Conservation (phyloP, 2,797 vertebrate species). For the Knipowitschia caucasica region DNA sequence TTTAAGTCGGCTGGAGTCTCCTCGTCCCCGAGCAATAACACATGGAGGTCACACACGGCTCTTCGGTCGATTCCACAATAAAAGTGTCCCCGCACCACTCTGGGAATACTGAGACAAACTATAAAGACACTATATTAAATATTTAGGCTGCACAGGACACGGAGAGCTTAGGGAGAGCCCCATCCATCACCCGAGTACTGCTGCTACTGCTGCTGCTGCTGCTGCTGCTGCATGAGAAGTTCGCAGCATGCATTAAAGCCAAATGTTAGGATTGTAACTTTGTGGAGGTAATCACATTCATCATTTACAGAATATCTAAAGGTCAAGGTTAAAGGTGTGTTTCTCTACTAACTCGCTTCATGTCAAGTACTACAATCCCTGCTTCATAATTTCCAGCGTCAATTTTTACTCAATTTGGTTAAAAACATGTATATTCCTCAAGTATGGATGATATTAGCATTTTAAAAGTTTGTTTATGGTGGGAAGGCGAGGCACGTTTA, state of each 20-base stretch:
- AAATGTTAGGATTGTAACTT: no score
- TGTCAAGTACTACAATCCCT: no score
- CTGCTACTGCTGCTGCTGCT: background rate
- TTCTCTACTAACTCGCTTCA: no score
- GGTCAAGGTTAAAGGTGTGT: no score
- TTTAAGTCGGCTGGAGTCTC: slow-evolving; percentile 41
- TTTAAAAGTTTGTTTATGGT: no score
- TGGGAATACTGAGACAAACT: slow-evolving; percentile 49
- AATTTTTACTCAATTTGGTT: no score
- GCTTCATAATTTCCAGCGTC: no score
- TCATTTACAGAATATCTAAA: no score
- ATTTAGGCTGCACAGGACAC: slow-evolving; percentile 35
- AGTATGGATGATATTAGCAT: no score
- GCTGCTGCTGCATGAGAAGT: background rate
- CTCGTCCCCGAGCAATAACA: slow-evolving; percentile 66
- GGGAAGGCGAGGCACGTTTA: no score
- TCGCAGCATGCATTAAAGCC: background rate
- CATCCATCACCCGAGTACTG: slow-evolving; percentile 24
- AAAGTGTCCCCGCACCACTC: slow-evolving; percentile 56
- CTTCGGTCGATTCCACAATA: slow-evolving; percentile 53
- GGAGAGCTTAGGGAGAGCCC: background rate
- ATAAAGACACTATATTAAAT: slow-evolving; percentile 54
- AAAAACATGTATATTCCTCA: no score
- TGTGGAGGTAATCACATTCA: no score
- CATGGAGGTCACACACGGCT: slow-evolving; percentile 63